A percentile compares a stretch with the other conserved stretches of the same genome.
Evolutionary conservation across 2,797 vertebrate species (phyloP).

Genomic region (Simalia tracyae): DNA sequence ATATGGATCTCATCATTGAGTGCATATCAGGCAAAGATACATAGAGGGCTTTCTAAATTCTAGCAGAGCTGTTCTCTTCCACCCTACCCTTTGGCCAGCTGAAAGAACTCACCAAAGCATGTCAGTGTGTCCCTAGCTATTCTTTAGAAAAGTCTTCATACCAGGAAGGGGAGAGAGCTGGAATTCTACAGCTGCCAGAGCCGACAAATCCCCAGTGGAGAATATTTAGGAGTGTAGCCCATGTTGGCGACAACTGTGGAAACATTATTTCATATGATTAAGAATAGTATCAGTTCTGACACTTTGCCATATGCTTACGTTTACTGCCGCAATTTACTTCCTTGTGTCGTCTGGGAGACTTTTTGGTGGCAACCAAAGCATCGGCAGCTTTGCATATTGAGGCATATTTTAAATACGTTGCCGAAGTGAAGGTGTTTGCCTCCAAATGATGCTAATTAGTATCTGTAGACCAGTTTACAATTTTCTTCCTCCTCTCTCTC

Average conservation of each 20-base stretch:
- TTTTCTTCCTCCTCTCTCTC: neutral
- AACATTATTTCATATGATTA: slow-evolving; percentile 52
- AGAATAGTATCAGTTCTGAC: slow-evolving; percentile 40
- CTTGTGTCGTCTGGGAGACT: slow-evolving; percentile 5
- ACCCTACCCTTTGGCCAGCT: neutral
- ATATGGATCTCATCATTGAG: neutral
- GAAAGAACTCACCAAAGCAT: neutral
- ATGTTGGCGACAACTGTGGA: slow-evolving; percentile 35
- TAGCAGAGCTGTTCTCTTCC: neutral
- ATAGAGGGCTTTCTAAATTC: neutral
- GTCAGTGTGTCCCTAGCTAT: neutral
- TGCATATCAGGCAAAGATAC: neutral
- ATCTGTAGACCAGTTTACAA: neutral
- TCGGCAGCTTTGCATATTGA: slow-evolving; percentile 19
- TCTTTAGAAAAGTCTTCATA: neutral
- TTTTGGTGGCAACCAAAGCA: slow-evolving; percentile 20
- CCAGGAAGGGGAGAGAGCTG: neutral
- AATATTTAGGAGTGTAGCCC: slow-evolving; percentile 39
- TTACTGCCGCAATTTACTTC: slow-evolving; percentile 9
- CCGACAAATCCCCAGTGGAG: neutral
- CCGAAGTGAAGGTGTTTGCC: neutral
- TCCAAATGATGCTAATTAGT: neutral
- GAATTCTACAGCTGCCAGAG: neutral
- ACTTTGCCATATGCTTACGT: slow-evolving; percentile 42
- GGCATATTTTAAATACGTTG: neutral